phyloP scores from a whole-genome alignment of 2,888 invertebrate species.

The Stegophylla sp. region DNA sequence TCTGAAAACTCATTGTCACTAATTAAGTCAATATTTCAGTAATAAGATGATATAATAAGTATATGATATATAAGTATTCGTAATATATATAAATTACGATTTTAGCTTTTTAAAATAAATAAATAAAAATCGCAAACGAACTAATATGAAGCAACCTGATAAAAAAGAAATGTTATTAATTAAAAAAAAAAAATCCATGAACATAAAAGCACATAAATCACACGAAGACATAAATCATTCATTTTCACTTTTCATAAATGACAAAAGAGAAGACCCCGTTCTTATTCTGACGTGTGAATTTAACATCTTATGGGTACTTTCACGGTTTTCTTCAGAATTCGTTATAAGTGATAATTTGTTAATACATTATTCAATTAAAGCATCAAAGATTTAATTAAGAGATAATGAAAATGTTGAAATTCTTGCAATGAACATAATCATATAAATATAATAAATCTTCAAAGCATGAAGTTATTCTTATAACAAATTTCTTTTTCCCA shows the following conservation, averaged over 20 bases:
- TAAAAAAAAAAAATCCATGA: not conserved
- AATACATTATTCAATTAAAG: conserved; percentile 23
- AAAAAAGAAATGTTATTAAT: conserved; percentile 30
- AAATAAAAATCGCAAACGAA: no score
- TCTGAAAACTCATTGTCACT: no score
- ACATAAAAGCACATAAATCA: conserved; percentile 52
- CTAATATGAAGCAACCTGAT: not conserved
- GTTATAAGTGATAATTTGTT: conserved; percentile 7
- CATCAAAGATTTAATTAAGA: not conserved
- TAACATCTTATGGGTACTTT: conserved; percentile 38
- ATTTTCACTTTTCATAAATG: conserved; percentile 48
- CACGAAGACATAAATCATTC: conserved; percentile 19
- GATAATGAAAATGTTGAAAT: not conserved
- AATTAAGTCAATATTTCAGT: no score
- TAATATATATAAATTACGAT: no score
- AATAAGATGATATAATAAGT: no score
- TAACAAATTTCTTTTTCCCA: no score
- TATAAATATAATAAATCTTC: no score
- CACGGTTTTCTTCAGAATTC: conserved; percentile 27
- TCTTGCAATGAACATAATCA: not conserved
- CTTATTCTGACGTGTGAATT: conserved; percentile 3
- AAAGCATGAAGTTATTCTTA: no score
- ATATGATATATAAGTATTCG: no score
- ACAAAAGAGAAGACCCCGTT: conserved; percentile 17
- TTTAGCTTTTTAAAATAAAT: no score